Base-by-base conservation (phyloP, 1,140 invertebrate species). In the Trichomalopsis sarcophagae region DNA sequence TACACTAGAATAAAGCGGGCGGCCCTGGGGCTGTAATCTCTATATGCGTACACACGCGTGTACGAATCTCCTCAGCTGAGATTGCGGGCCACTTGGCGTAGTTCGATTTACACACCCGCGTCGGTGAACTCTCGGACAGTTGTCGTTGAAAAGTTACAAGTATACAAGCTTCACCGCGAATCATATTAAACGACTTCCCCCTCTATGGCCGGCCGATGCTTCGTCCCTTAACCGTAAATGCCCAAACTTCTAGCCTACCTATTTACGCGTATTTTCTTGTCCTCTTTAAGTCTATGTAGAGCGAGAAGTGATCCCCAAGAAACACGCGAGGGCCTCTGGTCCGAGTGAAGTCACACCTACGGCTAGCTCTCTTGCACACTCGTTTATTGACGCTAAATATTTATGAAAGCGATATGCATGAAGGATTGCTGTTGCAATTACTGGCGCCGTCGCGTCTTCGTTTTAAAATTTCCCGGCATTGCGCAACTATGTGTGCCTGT, bases 351-450 rank as follows among this genome's bases (percentile, higher is more conserved):
- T 27, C 27, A 27, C 27, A 27, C 27, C 27, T 27, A 27, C 27
- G 27, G 27, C 27, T 27, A 27, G 27, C 27, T 27, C 33, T 81
- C 66, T 62, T 0, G 27, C 33, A 2, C 33, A 5, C 33, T 50
- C 68, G 68, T 81, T 69, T 81, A 71, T 71, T 33, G 44, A 71
- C 55, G 55, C 21, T 81, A 81, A 81, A 81, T 81, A 73, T 81
- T 71, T 71, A 81, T 81, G 79, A 81, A 73, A 30, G 30, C 10
- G 44, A 50, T 33, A 14, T 73, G n/a, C 27, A 81, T 71, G 73
- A 73, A 50, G 50, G 36, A 23, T 47, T 44, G 9, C 40, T 76
- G 74, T 76, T 27, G 74, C n/a, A 47, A 76, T 76, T 76, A 76
- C 13, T 7, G 10, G 55, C 0, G 74, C 0, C 74, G 44, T 5